phyloP scores from a whole-genome alignment of 1,140 invertebrate genomes.

The Atta texana region DNA sequence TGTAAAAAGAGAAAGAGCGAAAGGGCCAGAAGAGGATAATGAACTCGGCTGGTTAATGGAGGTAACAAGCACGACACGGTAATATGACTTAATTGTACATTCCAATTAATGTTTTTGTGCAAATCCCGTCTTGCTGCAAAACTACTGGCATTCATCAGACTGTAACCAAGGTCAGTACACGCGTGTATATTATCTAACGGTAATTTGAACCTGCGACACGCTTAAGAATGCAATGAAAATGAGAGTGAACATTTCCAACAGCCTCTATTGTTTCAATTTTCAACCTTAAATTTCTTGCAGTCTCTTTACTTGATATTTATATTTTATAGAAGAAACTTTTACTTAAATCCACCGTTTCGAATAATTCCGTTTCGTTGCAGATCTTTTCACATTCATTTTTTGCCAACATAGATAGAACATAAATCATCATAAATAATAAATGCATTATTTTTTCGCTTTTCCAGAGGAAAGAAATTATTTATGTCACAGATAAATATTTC shows the following conservation, averaged over 20 bases:
- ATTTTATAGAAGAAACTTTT: neutral
- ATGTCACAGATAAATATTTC: constrained; percentile 4
- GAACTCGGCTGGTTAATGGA: constrained; percentile 69
- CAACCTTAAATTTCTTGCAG: neutral
- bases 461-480: neutral
- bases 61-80: constrained; percentile 62
- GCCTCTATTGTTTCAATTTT: neutral
- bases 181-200: constrained; percentile 58
- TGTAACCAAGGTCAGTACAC: constrained; percentile 62
- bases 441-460: neutral
- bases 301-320: constrained; percentile 1
- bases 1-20: constrained; percentile 26
- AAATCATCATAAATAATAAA: neutral
- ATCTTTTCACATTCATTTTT: neutral
- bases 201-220: constrained; percentile 55
- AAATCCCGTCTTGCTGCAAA: constrained; percentile 6
- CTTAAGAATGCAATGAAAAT: constrained; percentile 57
- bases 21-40: constrained; percentile 60
- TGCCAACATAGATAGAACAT: neutral
- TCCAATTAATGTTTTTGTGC: constrained; percentile 59
- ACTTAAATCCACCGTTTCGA: neutral
- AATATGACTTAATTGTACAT: constrained; percentile 65
- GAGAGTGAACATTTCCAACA: constrained; percentile 27
- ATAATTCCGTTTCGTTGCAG: neutral
- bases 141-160: constrained; percentile 38